Conservation (phyloP, 2,888 invertebrate species). For the Mythimna vitellina region DNA sequence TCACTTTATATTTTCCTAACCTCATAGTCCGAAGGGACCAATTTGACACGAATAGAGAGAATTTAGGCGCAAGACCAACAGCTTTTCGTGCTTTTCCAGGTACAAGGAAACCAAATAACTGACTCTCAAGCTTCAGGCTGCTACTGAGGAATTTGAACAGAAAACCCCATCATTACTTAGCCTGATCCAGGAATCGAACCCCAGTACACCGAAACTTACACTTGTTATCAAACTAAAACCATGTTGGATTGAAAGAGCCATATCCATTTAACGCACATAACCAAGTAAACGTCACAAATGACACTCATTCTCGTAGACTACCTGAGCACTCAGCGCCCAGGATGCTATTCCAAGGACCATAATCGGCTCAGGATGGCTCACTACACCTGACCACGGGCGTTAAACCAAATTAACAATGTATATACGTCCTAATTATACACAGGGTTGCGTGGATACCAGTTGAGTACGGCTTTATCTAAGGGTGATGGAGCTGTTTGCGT, state of each 20-base stretch:
- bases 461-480: conserved; percentile 27
- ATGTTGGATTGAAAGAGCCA: background rate
- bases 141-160: too few species aligned
- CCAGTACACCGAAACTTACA: too few species aligned
- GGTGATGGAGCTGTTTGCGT: conserved; percentile 27
- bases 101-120: too few species aligned
- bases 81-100: too few species aligned
- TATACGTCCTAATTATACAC: conserved; percentile 59
- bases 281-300: conserved; percentile 17
- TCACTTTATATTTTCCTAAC: too few species aligned
- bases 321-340: conserved; percentile 44
- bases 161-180: too few species aligned
- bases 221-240: background rate
- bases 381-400: conserved; percentile 76
- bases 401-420: conserved; percentile 75
- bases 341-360: conserved; percentile 44
- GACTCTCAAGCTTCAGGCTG: too few species aligned
- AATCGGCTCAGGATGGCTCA: conserved; percentile 68
- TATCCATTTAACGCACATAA: conserved; percentile 4
- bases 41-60: too few species aligned
- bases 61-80: too few species aligned
- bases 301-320: conserved; percentile 31
- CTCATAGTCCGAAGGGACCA: too few species aligned
- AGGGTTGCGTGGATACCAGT: conserved; percentile 30
- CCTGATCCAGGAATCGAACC: too few species aligned